Conservation (phyloP, 2,888 invertebrate genomes). For the Nematopogon swammerdamellus region DNA sequence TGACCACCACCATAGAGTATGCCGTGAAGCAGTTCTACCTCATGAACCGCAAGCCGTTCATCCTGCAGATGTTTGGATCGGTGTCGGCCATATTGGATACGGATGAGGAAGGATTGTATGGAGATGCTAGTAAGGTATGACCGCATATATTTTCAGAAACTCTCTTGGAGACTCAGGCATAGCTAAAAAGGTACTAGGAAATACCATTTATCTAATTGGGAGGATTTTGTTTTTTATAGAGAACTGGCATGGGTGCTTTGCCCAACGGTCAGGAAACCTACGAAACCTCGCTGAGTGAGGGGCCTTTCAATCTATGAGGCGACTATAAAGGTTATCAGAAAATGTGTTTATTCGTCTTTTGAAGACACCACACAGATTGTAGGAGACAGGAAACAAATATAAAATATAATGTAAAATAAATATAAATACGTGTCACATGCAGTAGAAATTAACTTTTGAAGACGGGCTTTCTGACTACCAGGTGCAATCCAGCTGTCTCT, state of each 20-base stretch:
- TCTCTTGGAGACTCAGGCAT: neutral
- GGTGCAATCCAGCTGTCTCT: conserved; percentile 89
- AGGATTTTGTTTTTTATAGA: neutral
- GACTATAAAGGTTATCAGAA: too few relatives aligned
- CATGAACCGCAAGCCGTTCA: conserved; percentile 96
- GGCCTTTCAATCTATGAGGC: too few relatives aligned
- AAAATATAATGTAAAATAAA: too few relatives aligned
- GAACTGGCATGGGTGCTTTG: too few relatives aligned
- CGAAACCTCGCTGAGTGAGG: too few relatives aligned
- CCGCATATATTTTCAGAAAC: neutral
- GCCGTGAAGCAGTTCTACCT: conserved; percentile 98
- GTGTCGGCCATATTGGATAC: conserved; percentile 95
- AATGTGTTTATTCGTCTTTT: too few relatives aligned
- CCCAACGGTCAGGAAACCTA: too few relatives aligned
- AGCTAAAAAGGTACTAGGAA: neutral
- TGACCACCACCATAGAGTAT: conserved; percentile 95
- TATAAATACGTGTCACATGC: too few relatives aligned
- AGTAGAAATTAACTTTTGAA: too few relatives aligned
- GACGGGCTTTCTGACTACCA: too few relatives aligned
- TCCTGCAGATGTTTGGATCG: conserved; percentile 98
- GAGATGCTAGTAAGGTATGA: conserved; percentile 86
- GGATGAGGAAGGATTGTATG: conserved; percentile 80
- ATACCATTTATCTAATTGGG: neutral
- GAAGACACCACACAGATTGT: too few relatives aligned
- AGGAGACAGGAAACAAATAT: too few relatives aligned